phyloP scores from a whole-genome alignment of 2,797 vertebrate genomes.

The Mus spretus region DNA sequence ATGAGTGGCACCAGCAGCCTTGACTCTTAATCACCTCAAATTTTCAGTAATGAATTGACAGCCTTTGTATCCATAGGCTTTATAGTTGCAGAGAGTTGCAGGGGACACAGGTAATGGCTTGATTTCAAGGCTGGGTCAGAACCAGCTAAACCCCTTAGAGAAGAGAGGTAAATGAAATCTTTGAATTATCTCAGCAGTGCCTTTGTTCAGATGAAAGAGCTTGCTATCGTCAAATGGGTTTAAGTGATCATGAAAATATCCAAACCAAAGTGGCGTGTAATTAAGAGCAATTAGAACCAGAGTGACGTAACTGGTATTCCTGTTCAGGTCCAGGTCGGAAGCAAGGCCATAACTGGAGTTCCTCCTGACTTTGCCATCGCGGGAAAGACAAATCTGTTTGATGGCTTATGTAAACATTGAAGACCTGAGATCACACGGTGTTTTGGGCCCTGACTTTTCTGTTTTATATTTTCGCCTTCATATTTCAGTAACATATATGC shows the following conservation, averaged over 20 bases:
- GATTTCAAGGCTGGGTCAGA: conserved; percentile 3
- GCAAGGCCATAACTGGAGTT: background rate
- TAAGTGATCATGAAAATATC: conserved; percentile 71
- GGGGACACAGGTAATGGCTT: background rate
- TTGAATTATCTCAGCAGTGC: conserved; percentile 43
- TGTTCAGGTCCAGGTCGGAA: background rate
- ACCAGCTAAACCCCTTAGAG: background rate
- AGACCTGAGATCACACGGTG: background rate
- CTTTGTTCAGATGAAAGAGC: conserved; percentile 71
- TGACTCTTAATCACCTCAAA: background rate
- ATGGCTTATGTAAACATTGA: background rate
- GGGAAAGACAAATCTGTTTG: conserved; percentile 24
- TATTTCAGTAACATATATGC: conserved; percentile 71
- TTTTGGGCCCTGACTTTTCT: conserved; percentile 41
- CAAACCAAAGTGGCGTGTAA: conserved; percentile 56
- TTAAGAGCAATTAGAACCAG: conserved; percentile 72
- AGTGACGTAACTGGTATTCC: conserved; percentile 44
- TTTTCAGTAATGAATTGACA: conserved; percentile 22
- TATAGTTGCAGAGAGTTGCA: background rate
- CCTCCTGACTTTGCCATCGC: conserved; percentile 15
- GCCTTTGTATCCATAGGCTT: background rate
- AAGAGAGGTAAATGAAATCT: conserved; percentile 62
- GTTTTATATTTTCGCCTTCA: conserved; percentile 48
- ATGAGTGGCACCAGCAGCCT: background rate
- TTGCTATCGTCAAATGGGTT: conserved; percentile 43